Evolutionary conservation across 2,797 vertebrate species (phyloP), one percentile per base, ranked within the genome.

Genomic region (Cyprinodon diabolis): DNA sequence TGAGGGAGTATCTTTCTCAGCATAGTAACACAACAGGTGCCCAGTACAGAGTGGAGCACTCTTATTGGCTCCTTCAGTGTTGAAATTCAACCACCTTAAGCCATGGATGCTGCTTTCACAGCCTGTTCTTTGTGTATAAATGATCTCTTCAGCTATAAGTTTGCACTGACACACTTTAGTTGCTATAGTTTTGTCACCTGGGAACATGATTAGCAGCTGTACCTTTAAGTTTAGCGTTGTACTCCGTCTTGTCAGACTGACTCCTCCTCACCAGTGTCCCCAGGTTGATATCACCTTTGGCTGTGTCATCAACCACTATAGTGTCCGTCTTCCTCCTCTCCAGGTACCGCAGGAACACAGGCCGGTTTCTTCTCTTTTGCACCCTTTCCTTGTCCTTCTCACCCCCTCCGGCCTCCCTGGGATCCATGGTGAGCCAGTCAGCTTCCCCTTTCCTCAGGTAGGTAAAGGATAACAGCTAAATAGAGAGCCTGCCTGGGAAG

Each of bases 211-310:
- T 89, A 86, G 48, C 63, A n/a, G 35, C 54, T 82, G 78, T 97
- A 99, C 98, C 98, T 99, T 99, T 97, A 77, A 99, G 90, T 88
- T 97, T 99, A 79, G 95, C 94, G 94, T 91, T 96, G 95, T 99
- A 99, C 87, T 99, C 98, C 12, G 96, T 98, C 93, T 97, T 97
- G 93, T 99, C 97, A 0, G 98, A 99, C 89, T 99, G 97, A 86
- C 95, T 98, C 89, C 98, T 96, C 90, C 97, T 95, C 94, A 96
- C 94, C 87, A 99, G 74, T 25, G 93, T 93, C 71, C 96, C 94
- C 77, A 96, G 91, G 91, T 89, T 96, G 88, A 95, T 79, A 68
- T 96, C 95, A 77, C 96, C 95, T 86, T 91, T 96, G 70, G 76
- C 77, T 37, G 17, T 80, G 78, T 93, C 93, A 43, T 94, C 93